Evolutionary conservation across 2,797 vertebrate species (phyloP), one percentile per base, ranked within the genome.

Genomic region (Chelon labrosus): DNA sequence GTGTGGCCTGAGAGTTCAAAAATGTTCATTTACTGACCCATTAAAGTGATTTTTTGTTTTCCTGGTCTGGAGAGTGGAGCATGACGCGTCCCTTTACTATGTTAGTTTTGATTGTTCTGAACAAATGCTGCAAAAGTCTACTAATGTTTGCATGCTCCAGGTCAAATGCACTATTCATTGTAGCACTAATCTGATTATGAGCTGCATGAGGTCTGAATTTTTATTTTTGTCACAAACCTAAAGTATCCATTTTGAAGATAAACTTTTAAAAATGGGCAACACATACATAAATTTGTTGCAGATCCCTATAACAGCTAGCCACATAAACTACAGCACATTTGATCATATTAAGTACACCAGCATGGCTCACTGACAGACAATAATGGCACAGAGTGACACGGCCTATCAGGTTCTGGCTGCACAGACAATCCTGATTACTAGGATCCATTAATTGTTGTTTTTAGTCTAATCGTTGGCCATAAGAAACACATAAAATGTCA

Each of bases 1-100:
- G 83, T 87, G 82, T 88, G 77, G 82, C 67, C 83, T 49, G 65
- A 52, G 55, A 80, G 65, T 58, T 87, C 20, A 65, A 72, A 62
- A 74, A 55, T 76, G 64, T 56, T 55, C 38, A 77, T 59, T 55
- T 46, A 7, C 38, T 17, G 17, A 0, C 16, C 17, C 42, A 22
- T 42, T n/a, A 42, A 41, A 44, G 31, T 51, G 0, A 35, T 58
- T 61, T 54, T 51, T 46, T 57, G 27, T 50, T 27, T 46, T 20
- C 41, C n/a, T 64, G 10, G 46, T 76, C 31, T 54, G 47, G 16
- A 10, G 42, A 79, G 46, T 7, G 39, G 44, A 69, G 22, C 62
- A 31, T 61, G 19, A 63, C 8, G 1, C 31, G 41, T 58, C 11
- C 27, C 37, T 58, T 65, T 58, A 3, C 22, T 22, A 22, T 22